Evolutionary conservation across 2,797 vertebrate species (phyloP).

Genomic region (Anableps anableps): DNA sequence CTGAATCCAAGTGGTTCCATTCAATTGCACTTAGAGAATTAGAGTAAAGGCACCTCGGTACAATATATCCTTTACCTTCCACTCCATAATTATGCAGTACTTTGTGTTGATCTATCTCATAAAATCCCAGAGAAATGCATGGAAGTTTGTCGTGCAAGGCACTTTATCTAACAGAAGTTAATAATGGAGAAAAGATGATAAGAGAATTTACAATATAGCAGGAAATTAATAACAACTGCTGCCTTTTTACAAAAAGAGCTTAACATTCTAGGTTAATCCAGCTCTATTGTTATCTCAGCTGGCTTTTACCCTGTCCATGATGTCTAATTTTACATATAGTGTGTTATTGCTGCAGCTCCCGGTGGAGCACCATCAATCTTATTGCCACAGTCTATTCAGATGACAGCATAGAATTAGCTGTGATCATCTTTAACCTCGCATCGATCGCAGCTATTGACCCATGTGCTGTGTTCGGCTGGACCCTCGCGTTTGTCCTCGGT

Average conservation of each 20-base stretch:
- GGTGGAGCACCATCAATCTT: constrained; percentile 29
- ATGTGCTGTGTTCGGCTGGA: constrained; percentile 35
- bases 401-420: constrained; percentile 46
- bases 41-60: not conserved
- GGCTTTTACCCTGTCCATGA: not conserved
- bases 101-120: not conserved
- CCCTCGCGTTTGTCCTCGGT: constrained; percentile 27
- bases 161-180: not conserved
- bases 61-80: not conserved
- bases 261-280: constrained; percentile 9
- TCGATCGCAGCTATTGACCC: constrained; percentile 53
- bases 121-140: not conserved
- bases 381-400: constrained; percentile 47
- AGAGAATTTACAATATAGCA: not conserved
- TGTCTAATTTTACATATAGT: constrained; percentile 11
- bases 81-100: not conserved
- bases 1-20: no score
- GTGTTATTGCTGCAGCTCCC: constrained; percentile 15
- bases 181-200: not conserved
- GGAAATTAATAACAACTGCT: not conserved
- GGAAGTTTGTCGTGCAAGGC: not conserved
- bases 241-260: not conserved
- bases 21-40: not conserved
- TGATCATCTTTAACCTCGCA: constrained; percentile 57
- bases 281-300: constrained; percentile 5